Evolutionary conservation across 2,888 invertebrate genomes (phyloP).

Genomic region (Odontocerum albicorne): DNA sequence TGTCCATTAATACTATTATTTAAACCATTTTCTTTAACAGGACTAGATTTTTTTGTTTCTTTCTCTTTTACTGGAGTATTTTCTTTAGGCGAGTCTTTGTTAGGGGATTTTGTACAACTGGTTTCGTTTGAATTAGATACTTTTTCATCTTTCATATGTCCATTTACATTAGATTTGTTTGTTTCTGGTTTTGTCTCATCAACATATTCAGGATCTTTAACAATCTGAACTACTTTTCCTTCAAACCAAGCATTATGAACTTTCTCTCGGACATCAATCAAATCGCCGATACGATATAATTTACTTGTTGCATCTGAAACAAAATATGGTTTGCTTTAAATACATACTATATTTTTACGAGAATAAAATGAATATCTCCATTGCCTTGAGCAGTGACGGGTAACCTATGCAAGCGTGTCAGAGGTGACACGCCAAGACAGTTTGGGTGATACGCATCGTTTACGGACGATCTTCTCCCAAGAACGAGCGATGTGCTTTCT

Average conservation of each 20-base stretch:
- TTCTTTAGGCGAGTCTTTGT: slow-evolving; percentile 38
- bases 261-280: slow-evolving; percentile 66
- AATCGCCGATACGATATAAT: slow-evolving; percentile 62
- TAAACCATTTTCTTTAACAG: slow-evolving; percentile 1
- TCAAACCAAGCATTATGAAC: slow-evolving; percentile 74
- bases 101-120: slow-evolving; percentile 9
- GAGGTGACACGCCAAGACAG: too few relatives aligned
- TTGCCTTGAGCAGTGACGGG: too few relatives aligned
- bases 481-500: too few relatives aligned
- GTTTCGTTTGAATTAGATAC: neutral
- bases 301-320: slow-evolving; percentile 50
- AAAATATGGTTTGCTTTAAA: too few relatives aligned
- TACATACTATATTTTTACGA: neutral
- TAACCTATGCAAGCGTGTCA: too few relatives aligned
- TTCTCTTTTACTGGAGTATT: slow-evolving; percentile 33
- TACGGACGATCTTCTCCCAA: too few relatives aligned
- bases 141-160: slow-evolving; percentile 40
- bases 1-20: neutral
- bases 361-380: neutral
- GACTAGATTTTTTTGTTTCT: slow-evolving; percentile 2
- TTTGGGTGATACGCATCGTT: too few relatives aligned
- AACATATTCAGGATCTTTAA: slow-evolving; percentile 43
- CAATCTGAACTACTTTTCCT: slow-evolving; percentile 61
- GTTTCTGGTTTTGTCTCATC: slow-evolving; percentile 3
- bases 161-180: slow-evolving; percentile 27